Evolutionary conservation across 2,888 invertebrate species (phyloP).

Genomic region (Plebejus argus): DNA sequence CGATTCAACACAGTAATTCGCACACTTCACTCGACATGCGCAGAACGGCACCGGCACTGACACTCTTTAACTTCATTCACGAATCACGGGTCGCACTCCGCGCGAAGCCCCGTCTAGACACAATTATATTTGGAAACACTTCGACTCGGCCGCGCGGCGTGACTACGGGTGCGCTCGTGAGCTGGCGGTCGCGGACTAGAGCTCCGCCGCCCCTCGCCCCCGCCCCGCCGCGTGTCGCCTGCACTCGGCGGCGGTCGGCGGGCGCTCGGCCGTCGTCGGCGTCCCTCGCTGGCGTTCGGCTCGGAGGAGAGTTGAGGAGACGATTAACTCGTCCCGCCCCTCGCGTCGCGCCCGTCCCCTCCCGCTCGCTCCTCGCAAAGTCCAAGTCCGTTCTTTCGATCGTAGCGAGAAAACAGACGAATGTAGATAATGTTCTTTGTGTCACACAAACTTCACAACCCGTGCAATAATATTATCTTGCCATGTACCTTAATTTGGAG

Average conservation of each 20-base stretch:
- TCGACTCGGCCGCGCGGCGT: constrained; percentile 46
- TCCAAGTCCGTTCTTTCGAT: constrained; percentile 8
- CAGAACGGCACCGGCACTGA: constrained; percentile 37
- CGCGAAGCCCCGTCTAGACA: constrained; percentile 40
- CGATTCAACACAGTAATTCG: constrained; percentile 57
- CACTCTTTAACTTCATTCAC: constrained; percentile 39
- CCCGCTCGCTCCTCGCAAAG: constrained; percentile 31
- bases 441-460: not conserved
- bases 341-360: constrained; percentile 47
- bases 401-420: not conserved
- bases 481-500: not conserved
- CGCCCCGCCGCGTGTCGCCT: constrained; percentile 72
- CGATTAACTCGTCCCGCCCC: constrained; percentile 55
- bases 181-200: constrained; percentile 73
- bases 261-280: constrained; percentile 59
- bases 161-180: constrained; percentile 56
- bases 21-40: constrained; percentile 41
- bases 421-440: not conserved
- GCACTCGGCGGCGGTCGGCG: constrained; percentile 65
- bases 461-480: not conserved
- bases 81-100: constrained; percentile 43
- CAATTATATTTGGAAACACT: constrained; percentile 37
- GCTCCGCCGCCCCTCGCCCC: constrained; percentile 61
- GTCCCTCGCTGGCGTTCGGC: constrained; percentile 60
- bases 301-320: constrained; percentile 64